Percentiles rank a stretch among this genome's conserved stretches.
phyloP scores from a whole-genome alignment of 2,797 vertebrate species.

The Lates japonicus region DNA sequence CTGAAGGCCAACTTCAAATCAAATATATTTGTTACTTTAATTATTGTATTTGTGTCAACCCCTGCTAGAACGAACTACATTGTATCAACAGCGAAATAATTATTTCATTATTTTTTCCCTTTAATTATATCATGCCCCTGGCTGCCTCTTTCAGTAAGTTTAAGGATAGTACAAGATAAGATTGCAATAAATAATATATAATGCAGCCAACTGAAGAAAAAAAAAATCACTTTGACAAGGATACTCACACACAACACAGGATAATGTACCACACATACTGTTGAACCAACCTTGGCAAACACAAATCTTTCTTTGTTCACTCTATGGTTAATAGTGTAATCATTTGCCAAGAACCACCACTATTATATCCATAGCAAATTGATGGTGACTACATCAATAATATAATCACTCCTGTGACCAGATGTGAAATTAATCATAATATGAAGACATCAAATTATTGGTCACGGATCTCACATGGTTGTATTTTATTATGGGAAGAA shows the following conservation, averaged over 20 bases:
- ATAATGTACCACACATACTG: constrained; percentile 1
- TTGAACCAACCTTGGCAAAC: constrained; percentile 34
- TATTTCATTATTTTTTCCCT: neutral
- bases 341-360: constrained; percentile 71
- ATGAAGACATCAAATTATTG: constrained; percentile 74
- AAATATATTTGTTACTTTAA: neutral
- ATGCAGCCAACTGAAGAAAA: neutral
- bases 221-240: neutral
- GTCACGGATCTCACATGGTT: constrained; percentile 61
- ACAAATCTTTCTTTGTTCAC: constrained; percentile 55
- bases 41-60: neutral
- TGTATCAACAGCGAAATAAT: neutral
- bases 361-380: constrained; percentile 75
- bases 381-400: constrained; percentile 78
- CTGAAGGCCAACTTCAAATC: neutral
- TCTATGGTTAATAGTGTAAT: constrained; percentile 70
- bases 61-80: neutral
- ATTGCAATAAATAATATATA: constrained; percentile 1
- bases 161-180: neutral
- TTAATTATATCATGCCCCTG: neutral
- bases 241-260: constrained; percentile 11
- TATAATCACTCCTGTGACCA: constrained; percentile 73
- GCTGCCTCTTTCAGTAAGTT: neutral
- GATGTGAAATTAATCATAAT: constrained; percentile 78
- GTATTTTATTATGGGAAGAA: constrained; percentile 57